Evolutionary conservation across 2,797 vertebrate species (phyloP).

Genomic region (Dallia pectoralis): DNA sequence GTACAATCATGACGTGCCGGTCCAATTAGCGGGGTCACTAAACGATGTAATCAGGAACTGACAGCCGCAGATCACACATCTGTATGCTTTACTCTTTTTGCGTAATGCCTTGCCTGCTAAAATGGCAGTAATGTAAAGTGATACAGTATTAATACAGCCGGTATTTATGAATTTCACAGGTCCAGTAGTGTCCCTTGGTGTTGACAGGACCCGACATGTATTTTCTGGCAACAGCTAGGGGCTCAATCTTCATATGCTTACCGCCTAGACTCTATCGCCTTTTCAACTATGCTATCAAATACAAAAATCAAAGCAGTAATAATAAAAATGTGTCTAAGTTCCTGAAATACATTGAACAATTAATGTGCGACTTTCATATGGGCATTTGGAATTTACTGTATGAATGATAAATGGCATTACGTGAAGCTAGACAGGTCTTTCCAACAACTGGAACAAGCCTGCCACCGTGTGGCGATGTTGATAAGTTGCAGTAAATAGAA

Average conservation of each 20-base stretch:
- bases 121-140: neutral
- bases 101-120: neutral
- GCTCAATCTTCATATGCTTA: neutral
- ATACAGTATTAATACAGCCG: neutral
- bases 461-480: slow-evolving; percentile 43
- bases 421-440: neutral
- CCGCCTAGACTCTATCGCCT: too few species aligned
- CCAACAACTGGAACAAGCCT: slow-evolving; percentile 29
- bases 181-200: neutral
- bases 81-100: neutral
- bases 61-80: neutral
- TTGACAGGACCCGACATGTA: too few species aligned
- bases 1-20: neutral
- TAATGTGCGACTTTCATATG: neutral
- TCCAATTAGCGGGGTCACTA: neutral
- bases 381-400: neutral
- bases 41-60: neutral
- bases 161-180: neutral
- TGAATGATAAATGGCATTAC: neutral
- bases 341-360: neutral
- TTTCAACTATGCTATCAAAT: neutral
- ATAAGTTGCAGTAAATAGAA: neutral
- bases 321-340: neutral
- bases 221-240: neutral
- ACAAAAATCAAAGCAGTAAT: neutral